Percentiles rank a stretch among this genome's conserved stretches.
phyloP scores from a whole-genome alignment of 2,797 vertebrate species.

The Fundulus diaphanus region DNA sequence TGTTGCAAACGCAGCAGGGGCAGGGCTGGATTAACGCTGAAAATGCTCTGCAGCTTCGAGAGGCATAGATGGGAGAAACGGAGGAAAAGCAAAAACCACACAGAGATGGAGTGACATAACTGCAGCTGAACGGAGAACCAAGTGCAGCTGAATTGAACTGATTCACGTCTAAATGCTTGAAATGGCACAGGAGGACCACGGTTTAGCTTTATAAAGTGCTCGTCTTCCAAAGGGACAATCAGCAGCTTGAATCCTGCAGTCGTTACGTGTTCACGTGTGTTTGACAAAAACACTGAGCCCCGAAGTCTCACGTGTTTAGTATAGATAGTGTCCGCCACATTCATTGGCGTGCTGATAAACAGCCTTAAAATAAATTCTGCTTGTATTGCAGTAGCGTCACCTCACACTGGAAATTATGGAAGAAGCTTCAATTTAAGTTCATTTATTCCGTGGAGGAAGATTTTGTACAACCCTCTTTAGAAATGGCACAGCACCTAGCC shows the following conservation, averaged over 20 bases:
- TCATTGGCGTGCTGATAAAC: background rate
- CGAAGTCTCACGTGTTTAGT: background rate
- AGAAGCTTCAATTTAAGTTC: background rate
- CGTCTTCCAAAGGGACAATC: background rate
- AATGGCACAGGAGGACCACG: background rate
- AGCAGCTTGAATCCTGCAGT: background rate
- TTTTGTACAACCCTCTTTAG: background rate
- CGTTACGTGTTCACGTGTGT: background rate
- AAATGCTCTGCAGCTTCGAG: slow-evolving; percentile 29
- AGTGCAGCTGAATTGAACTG: background rate
- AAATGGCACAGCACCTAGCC: background rate
- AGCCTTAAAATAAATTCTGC: background rate
- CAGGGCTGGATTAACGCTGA: slow-evolving; percentile 48
- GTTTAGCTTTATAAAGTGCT: background rate
- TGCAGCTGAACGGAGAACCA: background rate
- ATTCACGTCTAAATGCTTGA: background rate
- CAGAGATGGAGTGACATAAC: background rate
- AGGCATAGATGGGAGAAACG: slow-evolving; percentile 20
- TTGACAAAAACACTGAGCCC: background rate
- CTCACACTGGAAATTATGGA: background rate
- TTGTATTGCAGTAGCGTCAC: background rate
- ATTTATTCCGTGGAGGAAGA: background rate
- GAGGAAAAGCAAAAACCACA: background rate
- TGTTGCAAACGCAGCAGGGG: slow-evolving; percentile 43
- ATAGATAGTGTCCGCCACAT: background rate